These are phyloP conservation scores for Dusona sp. DNA, from an alignment of 2,888 invertebrate species.

Conservation along the genomic window DNA sequence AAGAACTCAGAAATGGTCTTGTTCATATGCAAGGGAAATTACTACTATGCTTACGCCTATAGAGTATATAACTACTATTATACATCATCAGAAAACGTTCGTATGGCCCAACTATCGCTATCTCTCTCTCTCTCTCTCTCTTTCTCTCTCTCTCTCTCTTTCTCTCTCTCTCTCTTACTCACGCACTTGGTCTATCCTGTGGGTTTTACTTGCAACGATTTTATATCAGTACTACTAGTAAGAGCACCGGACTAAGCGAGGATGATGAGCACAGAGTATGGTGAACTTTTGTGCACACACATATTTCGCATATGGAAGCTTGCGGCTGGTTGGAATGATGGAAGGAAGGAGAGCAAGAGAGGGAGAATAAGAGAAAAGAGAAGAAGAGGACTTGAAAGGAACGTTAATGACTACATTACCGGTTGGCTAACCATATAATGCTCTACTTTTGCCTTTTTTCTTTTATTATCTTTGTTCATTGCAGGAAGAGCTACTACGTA, in stretches of 20 bases:
- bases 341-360: conserved; percentile 61
- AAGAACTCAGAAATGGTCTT: conserved; percentile 40
- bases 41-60: background rate
- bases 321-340: conserved; percentile 67
- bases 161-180: conserved; percentile 18
- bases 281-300: conserved; percentile 35
- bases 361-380: background rate
- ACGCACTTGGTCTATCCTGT: background rate
- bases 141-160: no score
- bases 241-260: conserved; percentile 1
- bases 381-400: conserved; percentile 78
- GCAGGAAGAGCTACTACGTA: conserved; percentile 1
- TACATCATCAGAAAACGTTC: conserved; percentile 21
- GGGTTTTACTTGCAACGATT: conserved; percentile 24
- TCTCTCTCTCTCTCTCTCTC: background rate
- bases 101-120: background rate
- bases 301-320: conserved; percentile 61
- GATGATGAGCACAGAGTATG: background rate
- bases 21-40: conserved; percentile 3
- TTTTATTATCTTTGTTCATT: conserved; percentile 19
- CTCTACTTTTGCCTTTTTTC: conserved; percentile 45
- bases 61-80: background rate
- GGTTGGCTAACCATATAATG: conserved; percentile 76
- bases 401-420: conserved; percentile 80
- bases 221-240: conserved; percentile 19